These are phyloP conservation scores for Typhlichthys subterraneus DNA, from an alignment of 2,797 vertebrate species.

Conservation along the genomic window DNA sequence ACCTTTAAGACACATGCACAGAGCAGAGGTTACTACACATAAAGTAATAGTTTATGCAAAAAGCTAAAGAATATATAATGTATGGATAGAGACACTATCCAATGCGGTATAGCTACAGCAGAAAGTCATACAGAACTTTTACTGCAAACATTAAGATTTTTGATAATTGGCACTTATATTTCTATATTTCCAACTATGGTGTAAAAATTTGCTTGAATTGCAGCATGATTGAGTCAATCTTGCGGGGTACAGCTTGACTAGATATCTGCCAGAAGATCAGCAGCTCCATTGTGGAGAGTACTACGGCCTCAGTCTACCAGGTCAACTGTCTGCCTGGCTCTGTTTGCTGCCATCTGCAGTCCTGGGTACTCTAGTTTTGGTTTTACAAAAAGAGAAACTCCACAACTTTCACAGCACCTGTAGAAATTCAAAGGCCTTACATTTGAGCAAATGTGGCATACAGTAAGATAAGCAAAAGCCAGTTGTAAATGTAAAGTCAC, in stretches of 20 bases:
- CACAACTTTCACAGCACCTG: background rate
- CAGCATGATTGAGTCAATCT: conserved; percentile 7
- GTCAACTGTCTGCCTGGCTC: conserved; percentile 19
- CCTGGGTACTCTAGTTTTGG: conserved; percentile 7
- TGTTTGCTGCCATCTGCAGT: conserved; percentile 22
- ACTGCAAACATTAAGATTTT: too few relatives aligned
- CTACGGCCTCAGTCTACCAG: conserved; percentile 9
- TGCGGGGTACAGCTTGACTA: conserved; percentile 1
- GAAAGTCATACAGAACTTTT: too few relatives aligned
- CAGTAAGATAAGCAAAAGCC: background rate
- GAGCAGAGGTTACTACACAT: conserved; percentile 2
- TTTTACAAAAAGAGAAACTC: background rate
- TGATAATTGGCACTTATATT: too few relatives aligned
- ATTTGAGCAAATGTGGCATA: background rate
- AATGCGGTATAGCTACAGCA: too few relatives aligned
- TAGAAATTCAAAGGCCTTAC: background rate
- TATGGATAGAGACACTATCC: too few relatives aligned
- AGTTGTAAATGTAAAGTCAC: too few relatives aligned
- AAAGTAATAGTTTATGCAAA: conserved; percentile 1
- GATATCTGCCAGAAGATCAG: conserved; percentile 18
- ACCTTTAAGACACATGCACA: conserved; percentile 5
- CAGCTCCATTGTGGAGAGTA: conserved; percentile 19
- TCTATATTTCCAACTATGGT: too few relatives aligned
- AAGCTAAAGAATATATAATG: background rate
- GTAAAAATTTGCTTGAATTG: background rate